Evolutionary conservation across 2,888 invertebrate genomes (phyloP), one percentile per base, ranked within the genome.

Genomic region (Vanessa cardui): DNA sequence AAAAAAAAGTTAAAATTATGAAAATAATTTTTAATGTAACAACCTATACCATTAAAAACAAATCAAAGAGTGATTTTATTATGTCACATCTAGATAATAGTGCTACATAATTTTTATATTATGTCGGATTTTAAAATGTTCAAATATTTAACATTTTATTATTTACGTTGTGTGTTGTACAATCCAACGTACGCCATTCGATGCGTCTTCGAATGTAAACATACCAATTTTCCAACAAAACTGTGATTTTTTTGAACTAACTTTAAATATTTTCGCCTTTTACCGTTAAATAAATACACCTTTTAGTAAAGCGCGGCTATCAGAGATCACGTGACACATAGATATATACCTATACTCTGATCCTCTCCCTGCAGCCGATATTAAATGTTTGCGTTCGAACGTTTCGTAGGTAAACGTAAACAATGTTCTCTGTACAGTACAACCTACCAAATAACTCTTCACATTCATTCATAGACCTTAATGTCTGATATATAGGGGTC

Each of bases 371-470:
- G 69, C 67, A 69, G 78, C 81, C 83, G 80, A 83, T 88, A 89
- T 88, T 87, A 86, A 87, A 88, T 88, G 87, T 89, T 88, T 88
- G 82, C 86, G 76, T 80, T 79, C 77, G 79, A 80, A 81, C 83
- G 82, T 78, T 72, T 77, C 76, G 75, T 81, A 84, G 83, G 84
- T 83, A 82, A 85, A 84, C 68, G 81, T 77, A 85, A 84, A 86
- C 84, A 85, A 81, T 80, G 73, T 76, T 66, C 73, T 74, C 72
- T 75, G 71, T 75, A 64, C 70, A 33, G 62, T 66, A 66, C 52
- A 62, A 60, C 46, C 69, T 50, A 39, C 20, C 69, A 58, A 62
- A 56, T 61, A 67, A 59, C 64, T 16, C 49, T 58, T 15, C 49
- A 62, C 21, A 33, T 49, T 31, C 56, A 64, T 62, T 62, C 62